Percentiles rank a stretch among this genome's conserved stretches.
These are phyloP conservation scores for Palloptera scutellata DNA, from an alignment of 2,888 invertebrate species.

Conservation along the genomic window DNA sequence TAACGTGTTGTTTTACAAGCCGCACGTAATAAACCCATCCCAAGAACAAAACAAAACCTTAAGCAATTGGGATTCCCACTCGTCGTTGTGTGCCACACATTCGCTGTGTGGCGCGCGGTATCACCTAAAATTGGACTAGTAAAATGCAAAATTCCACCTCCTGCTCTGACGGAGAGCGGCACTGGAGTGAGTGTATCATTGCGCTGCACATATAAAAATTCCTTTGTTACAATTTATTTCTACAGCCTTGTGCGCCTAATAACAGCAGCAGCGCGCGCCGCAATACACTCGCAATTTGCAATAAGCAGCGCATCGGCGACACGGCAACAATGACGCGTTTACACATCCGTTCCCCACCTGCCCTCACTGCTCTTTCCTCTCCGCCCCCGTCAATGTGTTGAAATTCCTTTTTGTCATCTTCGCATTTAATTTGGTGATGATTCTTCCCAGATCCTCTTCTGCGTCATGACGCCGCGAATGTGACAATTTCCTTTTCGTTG, in stretches of 20 bases:
- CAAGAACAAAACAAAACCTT: not conserved
- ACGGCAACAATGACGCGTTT: not conserved
- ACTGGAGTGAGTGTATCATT: not conserved
- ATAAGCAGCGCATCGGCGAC: too few relatives aligned
- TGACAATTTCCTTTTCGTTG: slow-evolving; percentile 1
- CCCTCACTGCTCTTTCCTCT: not conserved
- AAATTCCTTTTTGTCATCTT: not conserved
- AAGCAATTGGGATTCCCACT: not conserved
- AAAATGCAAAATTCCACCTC: not conserved
- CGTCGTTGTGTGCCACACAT: too few relatives aligned
- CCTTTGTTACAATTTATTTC: slow-evolving; percentile 22
- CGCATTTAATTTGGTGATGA: too few relatives aligned
- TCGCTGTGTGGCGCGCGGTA: not conserved
- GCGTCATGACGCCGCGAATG: not conserved
- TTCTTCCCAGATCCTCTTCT: too few relatives aligned
- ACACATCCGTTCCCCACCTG: not conserved
- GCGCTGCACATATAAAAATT: not conserved
- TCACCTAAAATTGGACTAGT: not conserved
- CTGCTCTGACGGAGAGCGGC: not conserved
- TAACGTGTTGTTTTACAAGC: slow-evolving; percentile 12
- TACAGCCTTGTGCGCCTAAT: slow-evolving; percentile 6
- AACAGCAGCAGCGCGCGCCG: slow-evolving; percentile 16
- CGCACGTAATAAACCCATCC: not conserved
- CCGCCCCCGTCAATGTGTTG: not conserved
- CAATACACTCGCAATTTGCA: slow-evolving; percentile 5